Percentiles rank a stretch among this genome's conserved stretches.
These are phyloP conservation scores for Zaprionus taronus DNA, from an alignment of 1,140 invertebrate species.

Conservation along the genomic window DNA sequence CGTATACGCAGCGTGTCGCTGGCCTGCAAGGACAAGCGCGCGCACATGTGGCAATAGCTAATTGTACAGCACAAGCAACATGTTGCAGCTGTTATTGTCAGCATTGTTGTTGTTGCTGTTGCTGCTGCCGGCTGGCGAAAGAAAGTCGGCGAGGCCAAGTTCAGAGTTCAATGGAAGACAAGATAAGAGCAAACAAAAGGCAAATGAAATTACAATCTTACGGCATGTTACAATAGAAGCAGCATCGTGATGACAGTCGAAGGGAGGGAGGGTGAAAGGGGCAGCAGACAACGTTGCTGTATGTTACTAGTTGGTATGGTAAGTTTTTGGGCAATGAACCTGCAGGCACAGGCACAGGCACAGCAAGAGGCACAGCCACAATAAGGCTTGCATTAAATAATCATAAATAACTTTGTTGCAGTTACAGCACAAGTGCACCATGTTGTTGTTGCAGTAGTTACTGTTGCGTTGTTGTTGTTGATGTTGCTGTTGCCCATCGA, in stretches of 20 bases:
- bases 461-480: slow-evolving; percentile 6
- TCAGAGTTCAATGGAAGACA: slow-evolving; percentile 72
- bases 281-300: background rate
- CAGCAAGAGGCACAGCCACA: background rate
- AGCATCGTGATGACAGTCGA: slow-evolving; percentile 55
- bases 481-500: slow-evolving; percentile 38
- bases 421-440: slow-evolving; percentile 42
- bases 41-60: slow-evolving; percentile 8
- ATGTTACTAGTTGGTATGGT: slow-evolving; percentile 26
- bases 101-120: slow-evolving; percentile 1
- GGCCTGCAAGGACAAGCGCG: slow-evolving; percentile 38
- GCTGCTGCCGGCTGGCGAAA: slow-evolving; percentile 29
- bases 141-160: slow-evolving; percentile 70
- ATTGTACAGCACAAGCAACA: slow-evolving; percentile 14
- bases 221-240: slow-evolving; percentile 1
- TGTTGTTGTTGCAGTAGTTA: slow-evolving; percentile 13
- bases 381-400: slow-evolving; percentile 71
- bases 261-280: background rate
- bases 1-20: slow-evolving; percentile 60
- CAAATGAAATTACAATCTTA: slow-evolving; percentile 24
- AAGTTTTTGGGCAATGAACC: slow-evolving; percentile 70
- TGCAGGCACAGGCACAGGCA: slow-evolving; percentile 45
- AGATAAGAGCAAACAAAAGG: slow-evolving; percentile 34
- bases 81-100: slow-evolving; percentile 40
- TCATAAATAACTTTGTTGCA: slow-evolving; percentile 69